phyloP scores from a whole-genome alignment of 2,888 invertebrate genomes.

The Tetranychus piercei region DNA sequence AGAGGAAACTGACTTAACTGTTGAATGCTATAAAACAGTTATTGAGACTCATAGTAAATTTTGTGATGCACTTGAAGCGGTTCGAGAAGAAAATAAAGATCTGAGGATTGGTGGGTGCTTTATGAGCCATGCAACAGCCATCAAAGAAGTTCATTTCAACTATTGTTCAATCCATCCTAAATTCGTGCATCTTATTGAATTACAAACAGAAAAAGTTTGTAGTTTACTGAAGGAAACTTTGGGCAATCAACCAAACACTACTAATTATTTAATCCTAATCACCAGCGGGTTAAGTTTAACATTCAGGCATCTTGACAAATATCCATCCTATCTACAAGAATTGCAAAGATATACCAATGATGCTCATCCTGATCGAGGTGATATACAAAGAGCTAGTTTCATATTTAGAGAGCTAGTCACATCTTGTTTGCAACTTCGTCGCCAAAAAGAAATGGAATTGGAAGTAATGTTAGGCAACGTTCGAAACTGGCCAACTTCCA shows the following conservation, averaged over 20 bases:
- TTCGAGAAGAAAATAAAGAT: conserved; percentile 40
- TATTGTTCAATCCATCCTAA: conserved; percentile 87
- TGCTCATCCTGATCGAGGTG: conserved; percentile 82
- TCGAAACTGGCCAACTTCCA: conserved; percentile 64
- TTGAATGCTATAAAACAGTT: conserved; percentile 72
- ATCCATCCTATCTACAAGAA: conserved; percentile 67
- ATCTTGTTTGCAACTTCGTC: conserved; percentile 62
- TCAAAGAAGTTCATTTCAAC: conserved; percentile 59
- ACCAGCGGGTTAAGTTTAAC: conserved; percentile 86
- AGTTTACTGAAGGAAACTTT: conserved; percentile 15
- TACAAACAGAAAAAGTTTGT: conserved; percentile 51
- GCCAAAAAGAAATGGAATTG: conserved; percentile 84
- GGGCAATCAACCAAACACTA: not conserved
- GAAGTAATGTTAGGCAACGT: conserved; percentile 85
- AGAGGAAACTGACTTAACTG: conserved; percentile 67
- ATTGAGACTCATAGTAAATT: conserved; percentile 65
- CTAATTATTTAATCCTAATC: conserved; percentile 55
- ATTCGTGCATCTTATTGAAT: conserved; percentile 79
- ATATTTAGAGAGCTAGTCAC: conserved; percentile 89
- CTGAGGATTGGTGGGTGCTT: conserved; percentile 81
- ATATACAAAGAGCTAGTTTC: conserved; percentile 80
- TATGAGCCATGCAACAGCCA: conserved; percentile 43
- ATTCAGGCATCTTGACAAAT: conserved; percentile 81
- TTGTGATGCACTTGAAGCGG: conserved; percentile 55
- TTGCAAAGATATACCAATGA: conserved; percentile 86